phyloP scores from a whole-genome alignment of 2,797 vertebrate species.

The Bradypodion pumilum region DNA sequence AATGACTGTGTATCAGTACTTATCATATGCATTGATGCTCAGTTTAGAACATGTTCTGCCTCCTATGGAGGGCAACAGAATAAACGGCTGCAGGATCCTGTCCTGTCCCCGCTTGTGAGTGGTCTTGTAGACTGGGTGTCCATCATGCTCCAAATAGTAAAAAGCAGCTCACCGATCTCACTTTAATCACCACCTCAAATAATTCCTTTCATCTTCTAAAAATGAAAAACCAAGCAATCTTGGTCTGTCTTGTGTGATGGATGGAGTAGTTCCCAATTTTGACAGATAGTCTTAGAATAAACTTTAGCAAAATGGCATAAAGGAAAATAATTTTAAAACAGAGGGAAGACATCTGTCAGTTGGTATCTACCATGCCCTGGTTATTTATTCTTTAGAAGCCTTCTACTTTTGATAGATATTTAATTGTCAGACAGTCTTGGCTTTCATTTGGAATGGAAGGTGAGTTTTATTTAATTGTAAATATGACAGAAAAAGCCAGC shows the following conservation, averaged over 20 bases:
- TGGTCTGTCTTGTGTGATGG: background rate
- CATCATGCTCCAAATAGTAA: background rate
- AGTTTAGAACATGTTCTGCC: background rate
- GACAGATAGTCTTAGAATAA: slow-evolving; percentile 25
- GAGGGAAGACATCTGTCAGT: background rate
- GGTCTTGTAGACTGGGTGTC: too few species aligned
- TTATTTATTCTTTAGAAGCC: background rate
- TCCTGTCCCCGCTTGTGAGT: background rate
- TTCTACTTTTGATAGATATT: background rate
- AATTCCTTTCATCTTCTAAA: background rate
- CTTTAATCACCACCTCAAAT: slow-evolving; percentile 3
- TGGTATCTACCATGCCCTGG: background rate
- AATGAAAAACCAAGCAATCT: background rate
- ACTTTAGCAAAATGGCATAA: slow-evolving; percentile 10
- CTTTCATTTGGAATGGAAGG: background rate
- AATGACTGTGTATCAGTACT: too few species aligned
- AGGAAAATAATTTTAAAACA: slow-evolving; percentile 18
- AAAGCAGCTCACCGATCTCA: background rate
- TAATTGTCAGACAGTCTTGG: background rate
- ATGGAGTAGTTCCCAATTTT: slow-evolving; percentile 1
- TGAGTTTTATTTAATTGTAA: slow-evolving; percentile 14
- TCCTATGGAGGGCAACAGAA: background rate
- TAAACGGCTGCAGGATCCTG: background rate
- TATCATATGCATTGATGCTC: too few species aligned
- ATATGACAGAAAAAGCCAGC: background rate